Base-by-base conservation (phyloP, 2,888 invertebrate species). In the Chrysina gloriosa region DNA sequence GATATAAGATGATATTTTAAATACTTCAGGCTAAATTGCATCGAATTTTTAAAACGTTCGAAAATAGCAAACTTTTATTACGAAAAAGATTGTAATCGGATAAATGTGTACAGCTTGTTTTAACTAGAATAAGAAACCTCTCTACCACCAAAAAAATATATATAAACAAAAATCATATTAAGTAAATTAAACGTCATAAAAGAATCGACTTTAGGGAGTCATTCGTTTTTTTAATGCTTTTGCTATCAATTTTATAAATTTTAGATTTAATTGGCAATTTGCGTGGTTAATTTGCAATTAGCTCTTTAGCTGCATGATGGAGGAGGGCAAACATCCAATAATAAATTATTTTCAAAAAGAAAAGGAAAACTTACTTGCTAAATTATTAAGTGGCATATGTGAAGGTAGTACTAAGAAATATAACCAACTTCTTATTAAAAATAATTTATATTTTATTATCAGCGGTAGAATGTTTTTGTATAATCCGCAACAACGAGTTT, bases 71-170 rank as follows among this genome's bases (percentile, higher is more conserved):
- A 29, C 14, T 16, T 34, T 6, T 19, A 52, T 29, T 36, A 7
- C 45, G 21, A 45, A 45, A 52, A 56, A 52, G 50, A 36, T 42
- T 39, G 19, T 50, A 58, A 31, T 50, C 64, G 36, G 64, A 64
- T 64, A 36, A 66, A 66, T 34, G 58, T 48, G 47, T 66, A 58
- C 14, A 66, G 63, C 36, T 48, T 63, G 64, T 61, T 25, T 52
- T 66, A 52, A 65, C 39, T 69, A 71, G 66, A 71, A 68, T 61
- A 69, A 81, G 81, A 82, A 78, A 80, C 80, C 81, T 81, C 82
- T 82, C 82, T 81, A 82, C 80, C 73, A 70, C 69, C 68, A 70
- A 71, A 69, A 29, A 48, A 25, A 39, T 21, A 25, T 21, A 23
- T 14, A 48, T 48, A 48, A 23, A 48, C 4, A 25, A 48, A 48